phyloP scores from a whole-genome alignment of 2,797 vertebrate genomes.

The Gambelia wislizenii region DNA sequence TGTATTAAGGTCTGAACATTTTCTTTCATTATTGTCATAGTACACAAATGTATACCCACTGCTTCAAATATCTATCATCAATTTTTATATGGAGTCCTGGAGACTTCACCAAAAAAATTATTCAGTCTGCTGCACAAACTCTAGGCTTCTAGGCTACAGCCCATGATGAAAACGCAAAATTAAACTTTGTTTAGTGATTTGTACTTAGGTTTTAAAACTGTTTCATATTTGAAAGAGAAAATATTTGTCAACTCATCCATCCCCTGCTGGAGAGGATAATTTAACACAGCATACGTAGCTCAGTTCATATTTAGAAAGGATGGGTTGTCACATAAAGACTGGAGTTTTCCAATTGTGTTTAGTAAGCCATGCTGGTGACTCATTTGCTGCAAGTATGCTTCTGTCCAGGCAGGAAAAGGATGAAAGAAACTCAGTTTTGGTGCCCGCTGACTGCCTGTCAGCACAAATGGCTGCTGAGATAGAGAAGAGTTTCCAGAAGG shows the following conservation, averaged over 20 bases:
- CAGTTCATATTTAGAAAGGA: neutral
- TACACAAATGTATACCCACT: neutral
- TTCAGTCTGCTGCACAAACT: neutral
- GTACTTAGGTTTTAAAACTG: neutral
- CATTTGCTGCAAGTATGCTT: neutral
- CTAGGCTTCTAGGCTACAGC: neutral
- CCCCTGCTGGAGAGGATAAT: neutral
- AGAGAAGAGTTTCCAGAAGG: neutral
- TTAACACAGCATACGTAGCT: neutral
- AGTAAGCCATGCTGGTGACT: neutral
- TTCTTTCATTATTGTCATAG: neutral
- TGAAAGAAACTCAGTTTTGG: neutral
- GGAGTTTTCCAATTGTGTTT: neutral
- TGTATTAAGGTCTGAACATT: neutral
- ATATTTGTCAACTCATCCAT: neutral
- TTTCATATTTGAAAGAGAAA: neutral
- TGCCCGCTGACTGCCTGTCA: neutral
- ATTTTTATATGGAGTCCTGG: neutral
- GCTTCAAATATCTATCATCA: constrained; percentile 6
- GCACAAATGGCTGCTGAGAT: neutral
- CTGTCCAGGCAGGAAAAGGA: neutral
- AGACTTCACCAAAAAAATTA: neutral
- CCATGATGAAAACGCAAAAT: neutral
- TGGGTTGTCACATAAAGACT: neutral
- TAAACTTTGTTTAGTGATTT: neutral